Conservation (phyloP, 2,888 invertebrate species). For the Chirona hameri region DNA sequence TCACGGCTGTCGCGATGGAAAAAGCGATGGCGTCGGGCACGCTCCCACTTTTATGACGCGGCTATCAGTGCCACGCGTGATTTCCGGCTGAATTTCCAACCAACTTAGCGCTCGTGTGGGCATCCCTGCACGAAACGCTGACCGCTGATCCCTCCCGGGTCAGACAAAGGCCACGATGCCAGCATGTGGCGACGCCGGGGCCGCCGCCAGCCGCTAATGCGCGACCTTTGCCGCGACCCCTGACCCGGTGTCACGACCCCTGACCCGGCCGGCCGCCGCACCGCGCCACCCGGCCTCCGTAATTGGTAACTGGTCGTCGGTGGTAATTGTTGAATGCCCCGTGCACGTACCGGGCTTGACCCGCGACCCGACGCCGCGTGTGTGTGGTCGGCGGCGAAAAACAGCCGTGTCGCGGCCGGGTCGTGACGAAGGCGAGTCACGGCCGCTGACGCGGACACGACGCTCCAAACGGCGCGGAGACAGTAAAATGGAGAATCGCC, state of each 20-base stretch:
- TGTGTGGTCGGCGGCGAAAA: conserved; percentile 28
- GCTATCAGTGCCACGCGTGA: too few relatives aligned
- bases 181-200: conserved; percentile 40
- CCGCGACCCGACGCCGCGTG: conserved; percentile 42
- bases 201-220: conserved; percentile 39
- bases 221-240: conserved; percentile 41
- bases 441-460: conserved; percentile 81
- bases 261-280: conserved; percentile 41
- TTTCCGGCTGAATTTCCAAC: too few relatives aligned
- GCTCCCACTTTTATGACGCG: too few relatives aligned
- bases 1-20: too few relatives aligned
- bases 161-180: conserved; percentile 30
- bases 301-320: conserved; percentile 40
- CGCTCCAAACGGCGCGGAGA: conserved; percentile 61
- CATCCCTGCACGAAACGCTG: too few relatives aligned
- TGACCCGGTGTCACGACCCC: conserved; percentile 41
- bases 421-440: conserved; percentile 75
- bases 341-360: conserved; percentile 40
- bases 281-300: conserved; percentile 42
- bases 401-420: conserved; percentile 53
- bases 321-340: conserved; percentile 39
- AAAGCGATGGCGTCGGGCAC: too few relatives aligned
- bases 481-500: background rate
- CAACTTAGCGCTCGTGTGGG: too few relatives aligned
- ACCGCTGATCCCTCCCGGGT: too few relatives aligned